Conservation (phyloP, 2,113 vertebrate species). For the Ailurus styani region DNA sequence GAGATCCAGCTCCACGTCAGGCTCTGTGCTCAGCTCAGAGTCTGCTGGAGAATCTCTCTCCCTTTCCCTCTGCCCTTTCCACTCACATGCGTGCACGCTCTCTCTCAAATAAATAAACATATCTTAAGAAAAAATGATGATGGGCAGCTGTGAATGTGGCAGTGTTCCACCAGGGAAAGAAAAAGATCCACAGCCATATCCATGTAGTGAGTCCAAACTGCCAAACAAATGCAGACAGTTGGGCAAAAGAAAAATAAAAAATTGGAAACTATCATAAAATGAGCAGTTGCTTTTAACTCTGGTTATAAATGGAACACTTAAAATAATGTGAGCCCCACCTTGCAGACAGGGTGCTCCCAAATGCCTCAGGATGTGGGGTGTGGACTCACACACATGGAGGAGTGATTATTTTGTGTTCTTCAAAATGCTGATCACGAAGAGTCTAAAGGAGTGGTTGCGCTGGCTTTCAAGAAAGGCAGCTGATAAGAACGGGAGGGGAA, state of each 20-base stretch:
- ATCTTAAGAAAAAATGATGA: background rate
- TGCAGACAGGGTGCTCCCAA: background rate
- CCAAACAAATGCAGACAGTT: background rate
- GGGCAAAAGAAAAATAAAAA: background rate
- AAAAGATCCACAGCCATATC: background rate
- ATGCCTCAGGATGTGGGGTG: accelerated
- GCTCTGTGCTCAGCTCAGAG: background rate
- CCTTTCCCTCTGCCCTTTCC: background rate
- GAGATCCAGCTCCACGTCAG: background rate
- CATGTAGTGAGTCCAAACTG: background rate
- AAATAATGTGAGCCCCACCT: accelerated
- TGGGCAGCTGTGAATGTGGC: background rate
- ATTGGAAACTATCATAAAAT: background rate
- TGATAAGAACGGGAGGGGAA: background rate
- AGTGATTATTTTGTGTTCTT: background rate
- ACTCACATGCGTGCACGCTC: accelerated
- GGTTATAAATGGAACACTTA: background rate
- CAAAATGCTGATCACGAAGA: background rate
- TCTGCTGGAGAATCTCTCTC: background rate
- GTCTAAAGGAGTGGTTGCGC: background rate
- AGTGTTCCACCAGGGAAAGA: background rate
- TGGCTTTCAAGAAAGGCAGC: background rate
- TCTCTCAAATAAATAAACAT: background rate
- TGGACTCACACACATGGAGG: background rate
- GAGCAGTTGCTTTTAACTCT: background rate